Conservation (phyloP, 2,113 vertebrate genomes). For the Zosterops hypoxanthus region DNA sequence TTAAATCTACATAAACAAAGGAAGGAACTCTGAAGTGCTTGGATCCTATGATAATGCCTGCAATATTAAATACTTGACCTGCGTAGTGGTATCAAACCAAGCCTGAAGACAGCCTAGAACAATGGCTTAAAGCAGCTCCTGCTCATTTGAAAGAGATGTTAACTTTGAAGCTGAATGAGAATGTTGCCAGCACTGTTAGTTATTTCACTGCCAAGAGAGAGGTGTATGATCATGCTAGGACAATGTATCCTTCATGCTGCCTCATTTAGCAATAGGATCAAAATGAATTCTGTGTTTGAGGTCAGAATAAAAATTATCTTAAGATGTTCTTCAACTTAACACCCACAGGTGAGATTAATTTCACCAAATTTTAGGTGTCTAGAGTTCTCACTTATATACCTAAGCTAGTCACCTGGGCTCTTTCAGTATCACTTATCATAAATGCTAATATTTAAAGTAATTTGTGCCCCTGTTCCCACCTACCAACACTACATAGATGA, state of each 20-base stretch:
- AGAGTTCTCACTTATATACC: background rate
- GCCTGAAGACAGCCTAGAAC: background rate
- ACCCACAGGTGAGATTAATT: background rate
- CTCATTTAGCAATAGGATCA: conserved; percentile 25
- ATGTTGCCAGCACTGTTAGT: background rate
- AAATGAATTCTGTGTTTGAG: background rate
- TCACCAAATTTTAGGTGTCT: background rate
- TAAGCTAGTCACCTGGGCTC: background rate
- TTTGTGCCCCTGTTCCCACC: background rate
- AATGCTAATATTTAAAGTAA: background rate
- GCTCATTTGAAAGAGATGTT: conserved; percentile 20
- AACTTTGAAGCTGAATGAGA: conserved; percentile 33
- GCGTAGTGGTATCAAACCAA: background rate
- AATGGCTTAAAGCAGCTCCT: conserved; percentile 38
- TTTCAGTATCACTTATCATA: background rate
- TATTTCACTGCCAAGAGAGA: conserved; percentile 33
- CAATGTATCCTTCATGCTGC: background rate
- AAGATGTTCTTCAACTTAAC: background rate
- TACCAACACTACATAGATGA: background rate
- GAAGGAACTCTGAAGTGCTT: conserved; percentile 13
- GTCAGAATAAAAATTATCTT: background rate
- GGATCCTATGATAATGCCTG: background rate
- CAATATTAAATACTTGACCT: background rate
- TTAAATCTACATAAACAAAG: background rate
- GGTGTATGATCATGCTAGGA: conserved; percentile 6